Evolutionary conservation across 2,888 invertebrate species (phyloP), one percentile per base, ranked within the genome.

Genomic region (Tuta absoluta): DNA sequence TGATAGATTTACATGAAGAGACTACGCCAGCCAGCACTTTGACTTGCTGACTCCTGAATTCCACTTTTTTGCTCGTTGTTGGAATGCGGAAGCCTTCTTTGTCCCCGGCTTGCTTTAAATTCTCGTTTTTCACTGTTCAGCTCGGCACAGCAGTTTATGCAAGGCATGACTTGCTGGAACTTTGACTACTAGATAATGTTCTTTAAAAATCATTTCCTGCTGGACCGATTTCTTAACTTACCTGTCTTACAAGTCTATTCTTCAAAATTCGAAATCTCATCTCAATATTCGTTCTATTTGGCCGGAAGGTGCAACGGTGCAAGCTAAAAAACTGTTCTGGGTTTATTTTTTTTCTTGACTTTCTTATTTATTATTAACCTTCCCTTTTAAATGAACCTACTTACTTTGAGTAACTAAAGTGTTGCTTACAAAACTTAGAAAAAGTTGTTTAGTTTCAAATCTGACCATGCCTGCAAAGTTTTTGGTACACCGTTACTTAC

Each of bases 1-100:
- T 10, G 33, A 33, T 33, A 33, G 45, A 17, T 17, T n/a, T 45
- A 17, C 45, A 45, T n/a, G 11, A 45, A n/a, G 7, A 45, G 45
- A n/a, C 14, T 41, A 41, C 17, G 45, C 45, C 45, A 17, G 45
- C 45, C 45, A 17, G 45, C 45, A 45, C 45, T 45, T 45, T n/a
- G 45, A 45, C 45, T 45, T 45, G 45, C 45, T 45, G 45, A 45
- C 45, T n/a, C 45, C 45, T 45, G 45, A 45, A 45, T 45, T 17
- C 17, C 33, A 10, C 33, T 10, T 33, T 33, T 45, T 45, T 45
- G 45, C 45, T n/a, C 45, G 45, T 17, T 45, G 17, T 45, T 45
- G 45, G 45, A 45, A 45, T n/a, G 10, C 33, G n/a, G 45, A n/a
- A 45, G 45, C 45, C 45, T 45, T 17, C 45, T 45, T 45, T 45